These are phyloP conservation scores for Allobates femoralis DNA, from an alignment of 2,797 vertebrate genomes.

Conservation along the genomic window DNA sequence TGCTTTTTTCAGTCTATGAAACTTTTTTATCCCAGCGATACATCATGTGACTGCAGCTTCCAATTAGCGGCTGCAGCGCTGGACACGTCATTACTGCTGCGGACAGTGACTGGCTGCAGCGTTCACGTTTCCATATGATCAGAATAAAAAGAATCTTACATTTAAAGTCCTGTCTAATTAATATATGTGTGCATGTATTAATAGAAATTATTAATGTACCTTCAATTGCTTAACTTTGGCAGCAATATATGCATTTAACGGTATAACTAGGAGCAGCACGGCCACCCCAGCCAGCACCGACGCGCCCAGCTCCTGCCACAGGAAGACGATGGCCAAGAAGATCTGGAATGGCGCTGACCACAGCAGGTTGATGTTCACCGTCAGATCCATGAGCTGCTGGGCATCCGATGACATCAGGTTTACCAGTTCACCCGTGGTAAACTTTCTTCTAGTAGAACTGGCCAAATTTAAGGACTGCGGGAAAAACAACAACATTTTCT, in stretches of 20 bases:
- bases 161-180: no score
- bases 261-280: conserved; percentile 71
- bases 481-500: conserved; percentile 35
- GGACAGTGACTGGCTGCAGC: no score
- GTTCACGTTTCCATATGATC: no score
- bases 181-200: no score
- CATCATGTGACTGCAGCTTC: no score
- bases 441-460: conserved; percentile 66
- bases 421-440: conserved; percentile 68
- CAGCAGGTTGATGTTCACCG: conserved; percentile 68
- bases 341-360: conserved; percentile 74
- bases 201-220: conserved; percentile 61
- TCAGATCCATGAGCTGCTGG: conserved; percentile 72
- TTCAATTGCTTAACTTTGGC: conserved; percentile 69
- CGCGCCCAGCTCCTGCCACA: conserved; percentile 73
- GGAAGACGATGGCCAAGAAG: conserved; percentile 67
- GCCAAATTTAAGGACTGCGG: conserved; percentile 70
- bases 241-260: conserved; percentile 69
- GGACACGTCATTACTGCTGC: no score
- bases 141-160: no score
- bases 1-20: no score
- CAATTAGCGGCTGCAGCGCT: no score
- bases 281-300: conserved; percentile 69
- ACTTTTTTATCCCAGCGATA: no score
- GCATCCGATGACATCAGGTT: conserved; percentile 71